Base-by-base conservation (phyloP, 92 coral and sea anemone genomes). In the Blastomussa wellsi region DNA sequence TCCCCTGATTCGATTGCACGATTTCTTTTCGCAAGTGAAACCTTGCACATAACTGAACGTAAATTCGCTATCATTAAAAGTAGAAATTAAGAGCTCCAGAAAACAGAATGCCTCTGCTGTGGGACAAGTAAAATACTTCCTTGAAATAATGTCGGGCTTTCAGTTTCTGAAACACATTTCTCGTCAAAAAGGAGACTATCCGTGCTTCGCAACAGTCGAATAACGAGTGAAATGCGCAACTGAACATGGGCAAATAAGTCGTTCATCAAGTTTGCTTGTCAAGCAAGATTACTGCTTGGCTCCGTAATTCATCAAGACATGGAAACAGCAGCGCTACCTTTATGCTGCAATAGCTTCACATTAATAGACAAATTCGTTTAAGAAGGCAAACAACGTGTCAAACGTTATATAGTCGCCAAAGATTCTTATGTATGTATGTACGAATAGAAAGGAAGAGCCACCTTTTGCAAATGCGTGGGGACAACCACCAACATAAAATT, bases 401-500 rank as follows among this genome's bases (percentile, higher is more conserved):
- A 44, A 6, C 67, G 2, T 20, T 22, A 7, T 60, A 24, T 39
- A 0, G 35, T 59, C 35, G 53, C 17, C 22, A 39, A 2, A 60
- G 53, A 4, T 10, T 24, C 0, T 13, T 5, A 59, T n/a, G n/a
- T n/a, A n/a, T n/a, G n/a, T n/a, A n/a, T n/a, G n/a, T n/a, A 60
- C 0, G 8, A 39, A 39, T 42, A 1, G 77, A 20, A 20, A 20
- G n/a, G 10, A 35, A 31, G 10, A 14, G 12, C 36, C 36, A 20
- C 67, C 7, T 37, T 7, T 52, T 51, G 39, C 17, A 76, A 53
- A 7, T 49, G 41, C 65, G 79, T 76, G 65, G 80, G 80, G 38
- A 11, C 17, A 24, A 52, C n/a, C 64, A 32, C 52, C n/a, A 49
- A 78, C 24, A 78, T 20, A 4, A 5, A 38, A 78, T 78, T 57